These are phyloP conservation scores for Larimichthys crocea DNA, from an alignment of 2,113 vertebrate genomes.

Conservation along the genomic window DNA sequence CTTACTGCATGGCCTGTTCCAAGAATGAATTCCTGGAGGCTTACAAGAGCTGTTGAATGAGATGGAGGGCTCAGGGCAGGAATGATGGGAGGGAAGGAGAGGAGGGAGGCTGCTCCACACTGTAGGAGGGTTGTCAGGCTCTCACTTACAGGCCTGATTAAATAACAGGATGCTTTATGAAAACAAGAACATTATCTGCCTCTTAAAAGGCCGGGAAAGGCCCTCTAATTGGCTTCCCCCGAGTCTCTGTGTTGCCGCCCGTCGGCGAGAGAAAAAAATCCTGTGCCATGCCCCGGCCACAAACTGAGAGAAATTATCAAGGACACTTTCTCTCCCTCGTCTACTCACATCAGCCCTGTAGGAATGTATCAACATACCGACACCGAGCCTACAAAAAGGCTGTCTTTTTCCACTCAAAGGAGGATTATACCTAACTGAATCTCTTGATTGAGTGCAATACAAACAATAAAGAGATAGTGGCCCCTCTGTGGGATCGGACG, in stretches of 20 bases:
- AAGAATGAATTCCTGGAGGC: constrained; percentile 81
- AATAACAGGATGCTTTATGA: constrained; percentile 85
- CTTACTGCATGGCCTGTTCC: constrained; percentile 75
- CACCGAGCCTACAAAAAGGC: constrained; percentile 26
- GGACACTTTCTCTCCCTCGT: constrained; percentile 38
- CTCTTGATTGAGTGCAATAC: constrained; percentile 62
- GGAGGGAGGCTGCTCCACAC: constrained; percentile 47
- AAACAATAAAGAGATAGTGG: constrained; percentile 64
- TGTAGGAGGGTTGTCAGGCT: constrained; percentile 73
- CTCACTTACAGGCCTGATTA: constrained; percentile 83
- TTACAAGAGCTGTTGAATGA: constrained; percentile 83
- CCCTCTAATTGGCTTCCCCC: constrained; percentile 75
- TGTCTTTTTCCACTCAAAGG: constrained; percentile 40
- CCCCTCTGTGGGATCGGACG: constrained; percentile 41
- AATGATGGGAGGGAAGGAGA: constrained; percentile 69
- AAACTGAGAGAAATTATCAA: constrained; percentile 44
- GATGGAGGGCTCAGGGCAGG: constrained; percentile 79
- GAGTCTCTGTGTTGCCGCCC: constrained; percentile 55
- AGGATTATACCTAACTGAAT: constrained; percentile 21
- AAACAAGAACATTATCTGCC: constrained; percentile 83
- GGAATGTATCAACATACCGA: constrained; percentile 63
- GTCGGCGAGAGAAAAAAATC: constrained; percentile 38
- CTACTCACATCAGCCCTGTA: constrained; percentile 47
- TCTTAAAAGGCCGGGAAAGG: constrained; percentile 78
- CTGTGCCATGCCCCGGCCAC: constrained; percentile 11